Base-by-base conservation (phyloP, 1,140 invertebrate species). In the Maconellicoccus hirsutus region DNA sequence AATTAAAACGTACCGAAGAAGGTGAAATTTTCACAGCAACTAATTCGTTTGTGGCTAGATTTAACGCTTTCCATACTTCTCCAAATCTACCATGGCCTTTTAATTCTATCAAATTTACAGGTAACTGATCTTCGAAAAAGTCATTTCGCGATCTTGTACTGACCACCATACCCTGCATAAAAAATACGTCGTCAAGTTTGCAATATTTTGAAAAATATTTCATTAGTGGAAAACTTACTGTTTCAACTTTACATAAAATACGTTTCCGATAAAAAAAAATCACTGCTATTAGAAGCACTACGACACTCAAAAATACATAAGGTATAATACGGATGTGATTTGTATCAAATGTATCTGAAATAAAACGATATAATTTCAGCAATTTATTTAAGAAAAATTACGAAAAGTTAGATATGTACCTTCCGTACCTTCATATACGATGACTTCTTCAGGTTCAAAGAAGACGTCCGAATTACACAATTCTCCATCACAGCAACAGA, bases 81-180 rank as follows among this genome's bases (percentile, higher is more conserved):
- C 96, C 95, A 80, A 97, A 98, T 39, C 95, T 84, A n/a, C 96
- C 96, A 63, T 90, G 84, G 33, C 93, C 93, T 79, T 93, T 91
- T 6, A 96, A 86, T 80, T 97, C 94, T 59, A 93, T 81, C 33
- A 98, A 81, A 66, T 89, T 86, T 72, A 92, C 89, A 0, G 86
- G 86, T 66, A 85, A 81, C 66, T 83, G 78, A 69, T 83, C 84
- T 19, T 86, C 76, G 75, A 83, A 80, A 14, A 86, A 82, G 69
- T 84, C 78, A n/a, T 78, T 70, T 23, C 76, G 76, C 72, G 81
- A 81, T 22, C 19, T 38, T 14, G 33, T 6, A 38, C 14, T 38
- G 14, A 38, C n/a, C n/a, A n/a, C n/a, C n/a, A n/a, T n/a, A n/a
- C n/a, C n/a, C n/a, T n/a, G n/a, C n/a, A n/a, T 27, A 26, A 16